These are phyloP conservation scores for Valencia hispanica DNA, from an alignment of 2,797 vertebrate species.

Conservation along the genomic window DNA sequence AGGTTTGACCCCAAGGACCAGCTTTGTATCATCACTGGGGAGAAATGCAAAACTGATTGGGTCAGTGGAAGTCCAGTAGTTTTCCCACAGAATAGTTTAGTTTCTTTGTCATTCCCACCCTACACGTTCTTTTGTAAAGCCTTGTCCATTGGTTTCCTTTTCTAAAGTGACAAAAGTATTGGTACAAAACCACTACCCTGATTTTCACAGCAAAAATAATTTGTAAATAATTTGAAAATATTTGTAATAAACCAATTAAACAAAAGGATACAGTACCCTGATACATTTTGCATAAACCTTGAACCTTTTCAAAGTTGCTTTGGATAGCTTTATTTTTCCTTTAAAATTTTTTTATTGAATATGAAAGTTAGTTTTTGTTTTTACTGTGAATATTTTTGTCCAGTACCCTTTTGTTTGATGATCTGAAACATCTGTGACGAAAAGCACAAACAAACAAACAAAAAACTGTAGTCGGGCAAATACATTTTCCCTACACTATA, in stretches of 20 bases:
- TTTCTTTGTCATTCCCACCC: slow-evolving; percentile 19
- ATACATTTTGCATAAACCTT: not conserved
- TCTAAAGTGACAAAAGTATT: not conserved
- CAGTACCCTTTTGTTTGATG: not conserved
- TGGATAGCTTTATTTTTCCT: not conserved
- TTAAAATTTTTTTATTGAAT: no score
- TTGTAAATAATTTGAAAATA: no score
- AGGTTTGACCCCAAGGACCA: slow-evolving; percentile 55
- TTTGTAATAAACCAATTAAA: no score
- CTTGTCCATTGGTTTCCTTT: not conserved
- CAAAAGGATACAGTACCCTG: not conserved
- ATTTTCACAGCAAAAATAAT: not conserved
- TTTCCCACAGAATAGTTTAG: slow-evolving; percentile 46
- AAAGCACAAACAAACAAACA: not conserved
- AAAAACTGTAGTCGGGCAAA: not conserved
- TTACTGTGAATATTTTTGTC: not conserved
- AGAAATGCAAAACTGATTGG: slow-evolving; percentile 37
- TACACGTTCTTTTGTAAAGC: not conserved
- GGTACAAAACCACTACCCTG: no score
- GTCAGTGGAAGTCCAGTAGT: slow-evolving; percentile 23
- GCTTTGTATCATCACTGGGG: slow-evolving; percentile 43
- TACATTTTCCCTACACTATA: not conserved
- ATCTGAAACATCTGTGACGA: not conserved
- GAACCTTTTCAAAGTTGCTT: not conserved
- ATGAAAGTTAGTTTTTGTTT: not conserved